Conservation (phyloP, 1,140 invertebrate genomes). For the Drosophila bifasciata region DNA sequence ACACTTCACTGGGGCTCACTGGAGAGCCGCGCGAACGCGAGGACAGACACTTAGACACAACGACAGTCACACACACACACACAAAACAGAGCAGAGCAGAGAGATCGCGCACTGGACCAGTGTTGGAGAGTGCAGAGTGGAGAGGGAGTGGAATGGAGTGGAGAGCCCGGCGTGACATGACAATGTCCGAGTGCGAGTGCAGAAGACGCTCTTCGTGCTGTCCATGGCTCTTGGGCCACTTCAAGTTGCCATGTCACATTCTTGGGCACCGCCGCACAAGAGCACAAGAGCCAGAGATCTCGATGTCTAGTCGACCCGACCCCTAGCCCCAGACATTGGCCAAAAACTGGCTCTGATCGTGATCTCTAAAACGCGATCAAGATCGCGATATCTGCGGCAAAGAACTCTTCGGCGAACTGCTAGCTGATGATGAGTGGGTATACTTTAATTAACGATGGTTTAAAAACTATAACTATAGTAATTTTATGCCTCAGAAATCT, state of each 20-base stretch:
- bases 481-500: no score
- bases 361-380: slow-evolving; percentile 18
- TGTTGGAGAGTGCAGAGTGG: slow-evolving; percentile 16
- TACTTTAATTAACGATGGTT: slow-evolving; percentile 44
- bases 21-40: slow-evolving; percentile 29
- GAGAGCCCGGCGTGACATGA: slow-evolving; percentile 66
- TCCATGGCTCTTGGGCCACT: slow-evolving; percentile 52
- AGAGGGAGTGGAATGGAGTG: slow-evolving; percentile 27
- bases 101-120: no score
- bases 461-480: no score
- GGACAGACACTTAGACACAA: slow-evolving; percentile 30
- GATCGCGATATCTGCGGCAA: slow-evolving; percentile 29
- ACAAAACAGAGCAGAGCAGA: slow-evolving; percentile 8
- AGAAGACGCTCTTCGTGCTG: slow-evolving; percentile 59
- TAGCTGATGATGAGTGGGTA: slow-evolving; percentile 18
- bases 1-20: slow-evolving; percentile 57
- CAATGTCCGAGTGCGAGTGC: slow-evolving; percentile 45
- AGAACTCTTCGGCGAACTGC: slow-evolving; percentile 5
- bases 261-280: slow-evolving; percentile 49
- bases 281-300: slow-evolving; percentile 57
- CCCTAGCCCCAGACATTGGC: neutral
- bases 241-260: slow-evolving; percentile 74
- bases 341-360: slow-evolving; percentile 23
- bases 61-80: slow-evolving; percentile 1
- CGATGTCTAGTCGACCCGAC: slow-evolving; percentile 45